phyloP scores from a whole-genome alignment of 2,888 invertebrate genomes.

The Polydrusus tereticollis region DNA sequence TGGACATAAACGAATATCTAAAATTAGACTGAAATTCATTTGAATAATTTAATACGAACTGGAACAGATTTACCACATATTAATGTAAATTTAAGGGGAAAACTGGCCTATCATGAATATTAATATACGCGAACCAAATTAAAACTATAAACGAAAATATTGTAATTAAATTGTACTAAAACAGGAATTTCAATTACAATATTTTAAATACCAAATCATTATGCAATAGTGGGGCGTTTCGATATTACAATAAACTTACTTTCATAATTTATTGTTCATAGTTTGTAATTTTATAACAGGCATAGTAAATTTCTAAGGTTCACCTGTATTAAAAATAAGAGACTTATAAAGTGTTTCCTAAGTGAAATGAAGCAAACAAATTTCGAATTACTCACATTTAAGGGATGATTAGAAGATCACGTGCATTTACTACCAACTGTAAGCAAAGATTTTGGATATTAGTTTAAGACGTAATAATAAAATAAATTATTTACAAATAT shows the following conservation, averaged over 20 bases:
- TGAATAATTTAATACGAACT: slow-evolving; percentile 24
- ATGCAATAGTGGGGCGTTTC: slow-evolving; percentile 3
- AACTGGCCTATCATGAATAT: slow-evolving; percentile 27
- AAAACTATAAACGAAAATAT: slow-evolving; percentile 7
- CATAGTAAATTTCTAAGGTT: too few relatives aligned
- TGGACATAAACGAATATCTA: slow-evolving; percentile 25
- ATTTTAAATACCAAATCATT: background rate
- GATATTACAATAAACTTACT: background rate
- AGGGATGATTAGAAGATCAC: too few relatives aligned
- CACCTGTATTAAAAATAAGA: too few relatives aligned
- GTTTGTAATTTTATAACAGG: background rate
- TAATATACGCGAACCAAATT: background rate
- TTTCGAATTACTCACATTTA: too few relatives aligned
- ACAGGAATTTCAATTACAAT: background rate
- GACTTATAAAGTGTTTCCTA: too few relatives aligned
- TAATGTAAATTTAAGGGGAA: slow-evolving; percentile 23
- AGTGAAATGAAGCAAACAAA: too few relatives aligned
- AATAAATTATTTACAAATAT: too few relatives aligned
- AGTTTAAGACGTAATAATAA: too few relatives aligned
- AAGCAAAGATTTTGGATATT: too few relatives aligned
- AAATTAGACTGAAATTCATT: slow-evolving; percentile 21
- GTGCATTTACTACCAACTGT: too few relatives aligned
- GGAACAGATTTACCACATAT: slow-evolving; percentile 24
- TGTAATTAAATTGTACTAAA: slow-evolving; percentile 8
- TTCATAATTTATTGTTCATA: background rate